Base-by-base conservation (phyloP, 2,113 vertebrate genomes). In the Setophaga petechia region DNA sequence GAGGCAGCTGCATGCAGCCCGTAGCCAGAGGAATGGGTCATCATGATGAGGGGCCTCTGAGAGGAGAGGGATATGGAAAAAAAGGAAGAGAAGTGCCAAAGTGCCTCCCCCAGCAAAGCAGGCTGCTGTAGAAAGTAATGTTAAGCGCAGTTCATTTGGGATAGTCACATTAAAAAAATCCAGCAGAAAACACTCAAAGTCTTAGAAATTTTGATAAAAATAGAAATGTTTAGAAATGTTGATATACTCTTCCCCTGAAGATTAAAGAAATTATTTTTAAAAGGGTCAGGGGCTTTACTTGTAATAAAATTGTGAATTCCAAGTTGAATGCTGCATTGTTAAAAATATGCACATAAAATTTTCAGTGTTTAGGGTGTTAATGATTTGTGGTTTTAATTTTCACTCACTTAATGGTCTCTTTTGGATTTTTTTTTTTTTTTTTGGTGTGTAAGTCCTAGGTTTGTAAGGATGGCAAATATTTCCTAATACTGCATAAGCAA, bases 21-120 rank as follows among this genome's bases (percentile, higher is more conserved):
- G 41, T 61, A 87, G 95, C 92, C 94, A 96, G 89, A 87, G 37
- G 87, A 68, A 90, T 76, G 89, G 95, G 87, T 97, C 94, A 86
- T 90, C 83, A 27, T 2, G 49, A 92, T 75, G 83, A 96, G 94
- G 93, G 94, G 93, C 94, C 94, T 96, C 96, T 81, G 89, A 91
- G 91, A 96, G 91, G 88, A 97, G 91, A 88, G 49, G 68, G 75
- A 49, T 37, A 28, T 55, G 62, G 88, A 94, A 94, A 88, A 89
- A 95, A 85, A 57, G 66, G 54, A 74, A 80, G 37, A 74, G 72
- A 79, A 84, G 66, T 89, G 94, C 82, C 89, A 81, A 91, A 96
- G 62, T 91, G 84, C 90, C 90, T 97, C 94, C 87, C 85, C 82
- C 76, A 90, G 93, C 87, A 89, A 87, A 94, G 84, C 87, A 76